Conservation (phyloP, 1,140 invertebrate species). For the Semibalanus balanoides region DNA sequence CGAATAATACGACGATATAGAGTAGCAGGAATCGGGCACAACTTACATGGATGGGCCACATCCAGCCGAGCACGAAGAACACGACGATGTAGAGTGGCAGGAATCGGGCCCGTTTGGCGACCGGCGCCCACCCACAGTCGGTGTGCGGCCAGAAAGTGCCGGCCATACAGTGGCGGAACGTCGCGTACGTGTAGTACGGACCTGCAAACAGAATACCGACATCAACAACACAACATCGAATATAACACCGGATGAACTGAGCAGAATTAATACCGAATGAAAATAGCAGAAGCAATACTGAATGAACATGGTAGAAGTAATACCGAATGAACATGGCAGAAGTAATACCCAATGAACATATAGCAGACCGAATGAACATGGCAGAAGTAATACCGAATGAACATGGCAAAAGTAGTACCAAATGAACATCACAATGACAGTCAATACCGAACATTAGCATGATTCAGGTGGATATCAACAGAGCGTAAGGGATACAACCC, state of each 20-base stretch:
- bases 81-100: constrained; percentile 50
- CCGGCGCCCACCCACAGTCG: constrained; percentile 42
- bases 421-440: too few species aligned
- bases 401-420: constrained; percentile 8
- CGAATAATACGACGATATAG: not conserved
- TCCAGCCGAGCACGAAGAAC: constrained; percentile 48
- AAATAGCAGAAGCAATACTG: not conserved
- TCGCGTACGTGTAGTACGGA: constrained; percentile 74
- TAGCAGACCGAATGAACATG: not conserved
- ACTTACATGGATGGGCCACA: constrained; percentile 56
- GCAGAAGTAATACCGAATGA: not conserved
- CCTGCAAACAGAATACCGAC: constrained; percentile 38
- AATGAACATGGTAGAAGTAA: not conserved
- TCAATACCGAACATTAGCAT: too few species aligned
- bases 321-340: not conserved
- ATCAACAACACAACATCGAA: not conserved
- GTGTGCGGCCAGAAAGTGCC: constrained; percentile 48
- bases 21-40: not conserved
- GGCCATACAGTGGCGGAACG: constrained; percentile 64
- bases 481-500: too few species aligned
- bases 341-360: too few species aligned
- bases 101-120: constrained; percentile 46
- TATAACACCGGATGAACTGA: too few species aligned
- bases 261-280: too few species aligned
- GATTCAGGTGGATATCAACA: too few species aligned